phyloP scores from a whole-genome alignment of 1,140 invertebrate genomes.

The Rhynchophorus ferrugineus region DNA sequence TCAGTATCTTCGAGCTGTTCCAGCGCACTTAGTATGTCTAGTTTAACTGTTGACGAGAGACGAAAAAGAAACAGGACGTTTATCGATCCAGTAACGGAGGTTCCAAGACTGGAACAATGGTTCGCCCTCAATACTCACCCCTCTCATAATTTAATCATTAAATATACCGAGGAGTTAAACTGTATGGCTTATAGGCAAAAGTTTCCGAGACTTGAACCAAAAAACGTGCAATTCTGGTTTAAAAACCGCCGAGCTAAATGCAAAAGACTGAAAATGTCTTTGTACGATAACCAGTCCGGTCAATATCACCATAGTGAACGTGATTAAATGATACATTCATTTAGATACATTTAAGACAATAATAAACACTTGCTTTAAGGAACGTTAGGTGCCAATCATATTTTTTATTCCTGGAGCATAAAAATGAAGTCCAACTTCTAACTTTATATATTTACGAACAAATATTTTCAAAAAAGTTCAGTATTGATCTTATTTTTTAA shows the following conservation, averaged over 20 bases:
- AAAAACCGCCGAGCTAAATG: constrained; percentile 95
- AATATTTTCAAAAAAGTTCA: no score
- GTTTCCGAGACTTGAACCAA: constrained; percentile 91
- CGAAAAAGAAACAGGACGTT: constrained; percentile 95
- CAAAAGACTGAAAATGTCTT: constrained; percentile 83
- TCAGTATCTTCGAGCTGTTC: constrained; percentile 46
- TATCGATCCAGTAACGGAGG: constrained; percentile 96
- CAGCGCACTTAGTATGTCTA: constrained; percentile 52
- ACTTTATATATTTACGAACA: not conserved
- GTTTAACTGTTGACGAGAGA: constrained; percentile 66
- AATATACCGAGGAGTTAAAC: constrained; percentile 94
- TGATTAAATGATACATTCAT: constrained; percentile 17
- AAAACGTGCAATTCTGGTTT: constrained; percentile 97
- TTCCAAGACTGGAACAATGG: constrained; percentile 93
- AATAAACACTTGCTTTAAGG: not conserved
- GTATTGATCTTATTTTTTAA: no score
- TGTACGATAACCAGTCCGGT: constrained; percentile 52
- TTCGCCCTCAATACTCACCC: constrained; percentile 96
- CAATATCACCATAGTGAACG: constrained; percentile 36
- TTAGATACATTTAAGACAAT: not conserved
- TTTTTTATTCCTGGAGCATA: no score
- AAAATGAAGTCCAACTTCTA: no score
- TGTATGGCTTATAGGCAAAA: constrained; percentile 91
- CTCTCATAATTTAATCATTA: constrained; percentile 91
- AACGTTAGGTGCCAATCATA: not conserved